phyloP scores from a whole-genome alignment of 1,140 invertebrate genomes.

The Chlorops oryzae region DNA sequence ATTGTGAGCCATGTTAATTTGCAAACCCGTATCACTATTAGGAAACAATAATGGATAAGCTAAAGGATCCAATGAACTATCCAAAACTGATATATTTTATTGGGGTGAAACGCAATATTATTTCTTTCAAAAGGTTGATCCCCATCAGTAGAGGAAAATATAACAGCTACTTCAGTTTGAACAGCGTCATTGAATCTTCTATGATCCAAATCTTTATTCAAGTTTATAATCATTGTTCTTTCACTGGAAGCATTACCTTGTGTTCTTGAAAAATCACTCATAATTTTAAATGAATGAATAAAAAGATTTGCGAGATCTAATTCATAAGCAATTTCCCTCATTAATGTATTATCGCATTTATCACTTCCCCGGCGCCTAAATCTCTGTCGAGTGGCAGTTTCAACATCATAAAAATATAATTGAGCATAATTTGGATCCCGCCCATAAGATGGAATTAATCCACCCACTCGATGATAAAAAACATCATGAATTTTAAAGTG shows the following conservation, averaged over 20 bases:
- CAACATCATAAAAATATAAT: conserved; percentile 10
- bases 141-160: not conserved
- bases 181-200: conserved; percentile 7
- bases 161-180: conserved; percentile 3
- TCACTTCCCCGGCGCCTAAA: not conserved
- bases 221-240: conserved; percentile 1
- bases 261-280: not conserved
- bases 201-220: conserved; percentile 2
- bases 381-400: not conserved
- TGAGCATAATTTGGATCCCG: not conserved
- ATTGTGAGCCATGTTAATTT: conserved; percentile 1
- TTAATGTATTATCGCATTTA: not conserved
- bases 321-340: not conserved
- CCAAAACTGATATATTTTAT: conserved; percentile 7
- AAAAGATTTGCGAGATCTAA: not conserved
- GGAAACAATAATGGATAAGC: conserved; percentile 9
- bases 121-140: conserved; percentile 11
- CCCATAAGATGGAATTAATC: not conserved
- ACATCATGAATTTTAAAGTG: conserved; percentile 10
- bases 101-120: conserved; percentile 2
- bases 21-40: conserved; percentile 10
- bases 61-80: conserved; percentile 8
- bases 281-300: conserved; percentile 1
- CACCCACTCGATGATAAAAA: conserved; percentile 2
- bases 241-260: not conserved